Base-by-base conservation (phyloP, 2,888 invertebrate genomes). In the Xestia rhomboidea region DNA sequence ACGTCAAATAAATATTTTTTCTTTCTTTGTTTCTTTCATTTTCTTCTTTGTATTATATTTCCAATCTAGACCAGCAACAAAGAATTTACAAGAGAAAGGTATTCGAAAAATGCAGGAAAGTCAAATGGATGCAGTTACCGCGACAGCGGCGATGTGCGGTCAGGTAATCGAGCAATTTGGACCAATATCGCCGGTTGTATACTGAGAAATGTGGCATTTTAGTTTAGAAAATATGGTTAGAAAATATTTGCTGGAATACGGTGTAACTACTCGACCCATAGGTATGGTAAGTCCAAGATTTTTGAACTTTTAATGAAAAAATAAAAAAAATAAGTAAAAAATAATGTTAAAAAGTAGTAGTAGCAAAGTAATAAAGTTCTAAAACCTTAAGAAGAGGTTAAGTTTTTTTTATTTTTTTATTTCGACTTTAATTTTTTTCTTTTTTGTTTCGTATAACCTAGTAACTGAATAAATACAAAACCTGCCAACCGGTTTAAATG, bases 81-180 rank as follows among this genome's bases (percentile, higher is more conserved):
- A 60, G 11, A 62, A 34, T 34, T 21, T 21, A 34, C 10, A 21
- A 76, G 73, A 77, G 66, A 73, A 72, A 81, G 70, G 54, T 21
- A 79, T 83, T 81, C 30, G 34, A 80, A 82, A 88, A 77, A 76
- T 77, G 82, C 74, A 82, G 73, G 76, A 63, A 85, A 75, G 68
- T 76, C 54, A 44, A 73, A 77, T 76, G 62, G 63, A 49, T 54
- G 68, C 62, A 27, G 27, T 76, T 73, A 78, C 77, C 57, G n/a
- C 70, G 68, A 76, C 68, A 63, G 68, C 41, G 30, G 51, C 21
- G 71, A 73, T 66, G 75, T 77, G 68, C 54, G 90, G 90, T 90
- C 77, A 57, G 63, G 77, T 87, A 89, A 89, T 89, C 44, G 77
- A 0, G 81, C 89, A 82, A 84, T 88, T 84, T 83, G 70, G 62